A percentile compares a stretch with the other conserved stretches of the same genome.
These are phyloP conservation scores for Drosophila hawaiiensis DNA, from an alignment of 2,888 invertebrate genomes.

Conservation along the genomic window DNA sequence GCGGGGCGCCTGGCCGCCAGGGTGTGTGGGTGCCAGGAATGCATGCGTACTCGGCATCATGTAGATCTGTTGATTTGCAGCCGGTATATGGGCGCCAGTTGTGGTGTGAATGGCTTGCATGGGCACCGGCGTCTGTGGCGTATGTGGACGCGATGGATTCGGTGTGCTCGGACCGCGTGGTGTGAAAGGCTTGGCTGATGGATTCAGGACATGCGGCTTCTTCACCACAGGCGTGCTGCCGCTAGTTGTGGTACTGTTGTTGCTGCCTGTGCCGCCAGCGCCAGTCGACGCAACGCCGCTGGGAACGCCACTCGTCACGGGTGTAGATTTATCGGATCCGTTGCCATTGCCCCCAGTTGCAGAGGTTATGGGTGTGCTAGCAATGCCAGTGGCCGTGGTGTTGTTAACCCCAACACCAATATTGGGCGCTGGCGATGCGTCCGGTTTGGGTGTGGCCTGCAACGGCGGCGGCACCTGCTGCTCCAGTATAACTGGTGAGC, in stretches of 20 bases:
- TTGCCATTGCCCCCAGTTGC: slow-evolving; percentile 27
- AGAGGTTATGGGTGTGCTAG: slow-evolving; percentile 52
- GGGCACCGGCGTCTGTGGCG: slow-evolving; percentile 91
- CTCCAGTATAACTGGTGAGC: slow-evolving; percentile 67
- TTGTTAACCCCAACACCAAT: slow-evolving; percentile 37
- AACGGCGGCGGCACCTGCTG: slow-evolving; percentile 57
- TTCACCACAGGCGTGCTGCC: slow-evolving; percentile 78
- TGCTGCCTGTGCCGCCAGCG: slow-evolving; percentile 25
- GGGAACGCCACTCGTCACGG: slow-evolving; percentile 27
- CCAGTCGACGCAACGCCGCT: slow-evolving; percentile 16
- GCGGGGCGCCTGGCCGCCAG: slow-evolving; percentile 83
- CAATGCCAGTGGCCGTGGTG: slow-evolving; percentile 63
- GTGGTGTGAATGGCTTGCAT: slow-evolving; percentile 83
- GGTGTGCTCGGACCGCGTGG: slow-evolving; percentile 90
- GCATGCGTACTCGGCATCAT: slow-evolving; percentile 83
- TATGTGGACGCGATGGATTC: slow-evolving; percentile 90
- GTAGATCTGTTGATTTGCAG: slow-evolving; percentile 84
- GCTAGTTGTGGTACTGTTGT: slow-evolving; percentile 47
- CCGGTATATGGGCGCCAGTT: slow-evolving; percentile 79
- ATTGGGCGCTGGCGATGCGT: slow-evolving; percentile 56
- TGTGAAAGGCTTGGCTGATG: slow-evolving; percentile 94
- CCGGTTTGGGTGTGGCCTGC: slow-evolving; percentile 65
- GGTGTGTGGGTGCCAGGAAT: slow-evolving; percentile 84
- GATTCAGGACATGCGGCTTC: slow-evolving; percentile 91
- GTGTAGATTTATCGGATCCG: slow-evolving; percentile 46